phyloP scores from a whole-genome alignment of 2,888 invertebrate species.

The Amblyjoppa fuscipennis region DNA sequence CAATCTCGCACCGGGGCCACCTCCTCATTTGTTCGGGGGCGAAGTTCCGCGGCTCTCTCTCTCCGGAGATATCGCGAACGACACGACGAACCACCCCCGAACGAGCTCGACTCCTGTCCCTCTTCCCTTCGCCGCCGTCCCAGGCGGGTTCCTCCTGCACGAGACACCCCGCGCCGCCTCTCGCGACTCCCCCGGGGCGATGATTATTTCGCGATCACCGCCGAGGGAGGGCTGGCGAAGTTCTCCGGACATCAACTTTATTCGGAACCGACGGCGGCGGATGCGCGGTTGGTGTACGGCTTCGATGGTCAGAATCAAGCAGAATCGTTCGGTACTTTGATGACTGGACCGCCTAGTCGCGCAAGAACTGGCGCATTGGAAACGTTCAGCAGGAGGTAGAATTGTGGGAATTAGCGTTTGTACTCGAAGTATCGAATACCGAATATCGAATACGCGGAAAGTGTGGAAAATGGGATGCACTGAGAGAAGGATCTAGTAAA shows the following conservation, averaged over 20 bases:
- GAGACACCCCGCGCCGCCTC: conserved; percentile 15
- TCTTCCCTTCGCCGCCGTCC: conserved; percentile 35
- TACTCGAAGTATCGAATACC: too few species aligned
- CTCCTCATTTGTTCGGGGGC: conserved; percentile 66
- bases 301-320: not conserved
- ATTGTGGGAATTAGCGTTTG: too few species aligned
- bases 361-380: too few species aligned
- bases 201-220: conserved; percentile 74
- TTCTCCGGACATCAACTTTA: conserved; percentile 2
- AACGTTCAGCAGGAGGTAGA: too few species aligned
- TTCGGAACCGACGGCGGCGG: not conserved
- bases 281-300: too few species aligned
- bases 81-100: conserved; percentile 39
- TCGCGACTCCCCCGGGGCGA: conserved; percentile 55
- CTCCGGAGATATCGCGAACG: conserved; percentile 59
- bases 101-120: conserved; percentile 18
- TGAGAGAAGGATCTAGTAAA: too few species aligned
- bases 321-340: conserved; percentile 1
- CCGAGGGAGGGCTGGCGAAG: conserved; percentile 8
- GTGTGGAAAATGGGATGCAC: too few species aligned
- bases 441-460: too few species aligned
- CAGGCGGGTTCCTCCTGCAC: not conserved
- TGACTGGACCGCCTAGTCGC: not conserved
- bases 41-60: conserved; percentile 19
- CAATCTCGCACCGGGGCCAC: conserved; percentile 64